phyloP scores from a whole-genome alignment of 2,113 vertebrate species.

The Heterochromis multidens region DNA sequence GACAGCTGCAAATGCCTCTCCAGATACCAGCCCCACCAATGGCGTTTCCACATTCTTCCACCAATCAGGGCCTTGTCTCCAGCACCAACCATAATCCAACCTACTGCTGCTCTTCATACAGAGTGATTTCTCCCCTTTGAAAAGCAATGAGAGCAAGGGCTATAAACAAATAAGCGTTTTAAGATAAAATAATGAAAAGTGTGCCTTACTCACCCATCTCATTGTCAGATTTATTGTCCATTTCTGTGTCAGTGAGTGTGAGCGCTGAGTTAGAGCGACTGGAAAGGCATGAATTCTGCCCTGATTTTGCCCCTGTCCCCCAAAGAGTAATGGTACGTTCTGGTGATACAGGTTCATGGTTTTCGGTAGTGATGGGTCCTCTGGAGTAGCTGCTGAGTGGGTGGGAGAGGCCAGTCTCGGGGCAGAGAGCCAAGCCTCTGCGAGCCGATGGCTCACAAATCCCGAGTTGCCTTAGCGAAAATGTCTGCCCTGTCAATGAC shows the following conservation, averaged over 20 bases:
- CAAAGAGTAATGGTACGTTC: constrained; percentile 94
- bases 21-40: constrained; percentile 56
- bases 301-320: constrained; percentile 91
- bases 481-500: constrained; percentile 90
- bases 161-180: constrained; percentile 15
- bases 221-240: constrained; percentile 97
- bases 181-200: constrained; percentile 18
- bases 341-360: constrained; percentile 91
- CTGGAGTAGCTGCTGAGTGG: constrained; percentile 86
- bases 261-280: constrained; percentile 97
- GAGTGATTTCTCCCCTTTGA: neutral
- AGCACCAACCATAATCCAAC: constrained; percentile 36
- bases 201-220: constrained; percentile 88
- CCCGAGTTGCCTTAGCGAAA: constrained; percentile 97
- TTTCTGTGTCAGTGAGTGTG: constrained; percentile 96
- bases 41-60: constrained; percentile 16
- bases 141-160: constrained; percentile 10
- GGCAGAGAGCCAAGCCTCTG: constrained; percentile 92
- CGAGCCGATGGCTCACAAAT: constrained; percentile 91
- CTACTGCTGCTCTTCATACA: constrained; percentile 19
- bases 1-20: constrained; percentile 55
- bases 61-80: constrained; percentile 57
- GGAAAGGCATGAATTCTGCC: constrained; percentile 92
- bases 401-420: constrained; percentile 95
- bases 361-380: constrained; percentile 86